These are phyloP conservation scores for Petrolisthes manimaculis DNA, from an alignment of 2,888 invertebrate genomes.

Conservation along the genomic window DNA sequence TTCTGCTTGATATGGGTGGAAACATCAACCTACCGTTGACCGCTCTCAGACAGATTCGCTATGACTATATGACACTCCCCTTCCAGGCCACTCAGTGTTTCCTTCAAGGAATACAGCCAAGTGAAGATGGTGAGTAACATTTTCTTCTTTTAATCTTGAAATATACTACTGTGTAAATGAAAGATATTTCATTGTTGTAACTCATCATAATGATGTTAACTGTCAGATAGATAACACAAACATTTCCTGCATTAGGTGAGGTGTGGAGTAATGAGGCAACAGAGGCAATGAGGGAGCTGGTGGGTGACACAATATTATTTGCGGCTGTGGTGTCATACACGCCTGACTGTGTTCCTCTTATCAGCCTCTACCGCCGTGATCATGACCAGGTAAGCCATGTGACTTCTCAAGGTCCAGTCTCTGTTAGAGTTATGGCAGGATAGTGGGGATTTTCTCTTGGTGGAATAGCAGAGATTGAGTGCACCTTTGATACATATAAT, in stretches of 20 bases:
- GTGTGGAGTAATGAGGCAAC: constrained; percentile 84
- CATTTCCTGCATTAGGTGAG: constrained; percentile 59
- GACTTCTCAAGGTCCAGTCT: not conserved
- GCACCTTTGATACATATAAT: not conserved
- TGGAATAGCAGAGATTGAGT: not conserved
- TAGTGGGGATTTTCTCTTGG: not conserved
- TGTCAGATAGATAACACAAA: not conserved
- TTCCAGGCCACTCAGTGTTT: constrained; percentile 98
- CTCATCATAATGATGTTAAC: no score
- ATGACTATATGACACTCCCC: constrained; percentile 92
- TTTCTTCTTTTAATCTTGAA: not conserved
- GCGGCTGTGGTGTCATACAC: constrained; percentile 90
- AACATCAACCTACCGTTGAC: constrained; percentile 83
- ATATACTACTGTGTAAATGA: not conserved
- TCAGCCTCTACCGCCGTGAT: constrained; percentile 80
- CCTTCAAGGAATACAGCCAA: constrained; percentile 88
- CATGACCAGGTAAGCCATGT: constrained; percentile 45
- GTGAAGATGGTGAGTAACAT: constrained; percentile 75
- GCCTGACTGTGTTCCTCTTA: constrained; percentile 82
- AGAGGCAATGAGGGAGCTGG: constrained; percentile 82
- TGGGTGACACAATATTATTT: constrained; percentile 85
- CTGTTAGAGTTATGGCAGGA: not conserved
- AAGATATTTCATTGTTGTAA: not conserved
- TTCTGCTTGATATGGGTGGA: constrained; percentile 95
- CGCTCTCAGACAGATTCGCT: constrained; percentile 89